Percentiles rank a stretch among this genome's conserved stretches.
phyloP scores from a whole-genome alignment of 2,797 vertebrate genomes.

The Naso thynnoides region DNA sequence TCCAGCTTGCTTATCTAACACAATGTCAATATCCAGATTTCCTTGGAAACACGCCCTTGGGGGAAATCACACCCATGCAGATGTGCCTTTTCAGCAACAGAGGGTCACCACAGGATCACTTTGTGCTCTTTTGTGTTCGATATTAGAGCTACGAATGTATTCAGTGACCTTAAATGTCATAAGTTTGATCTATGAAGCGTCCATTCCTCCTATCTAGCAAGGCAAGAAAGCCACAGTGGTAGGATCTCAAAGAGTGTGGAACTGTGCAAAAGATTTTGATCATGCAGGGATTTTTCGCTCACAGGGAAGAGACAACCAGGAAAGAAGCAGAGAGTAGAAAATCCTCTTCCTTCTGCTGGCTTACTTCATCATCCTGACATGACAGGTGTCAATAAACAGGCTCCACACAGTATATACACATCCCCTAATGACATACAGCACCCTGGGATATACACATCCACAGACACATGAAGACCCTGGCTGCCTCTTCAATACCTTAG shows the following conservation, averaged over 20 bases:
- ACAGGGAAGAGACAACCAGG: not conserved
- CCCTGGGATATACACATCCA: constrained; percentile 4
- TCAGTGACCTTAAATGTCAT: constrained; percentile 2
- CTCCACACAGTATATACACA: not conserved
- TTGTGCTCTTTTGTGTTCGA: constrained; percentile 30
- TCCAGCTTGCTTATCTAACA: constrained; percentile 48
- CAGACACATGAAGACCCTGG: constrained; percentile 8
- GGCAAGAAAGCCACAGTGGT: constrained; percentile 16
- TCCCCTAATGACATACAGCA: not conserved
- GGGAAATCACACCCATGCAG: constrained; percentile 62
- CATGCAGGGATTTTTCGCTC: constrained; percentile 22
- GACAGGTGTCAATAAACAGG: constrained; percentile 35
- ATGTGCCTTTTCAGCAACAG: constrained; percentile 52
- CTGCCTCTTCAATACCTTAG: constrained; percentile 13
- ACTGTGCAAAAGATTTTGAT: constrained; percentile 8
- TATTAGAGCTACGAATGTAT: not conserved
- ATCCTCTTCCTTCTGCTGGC: not conserved
- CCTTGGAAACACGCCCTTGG: constrained; percentile 31
- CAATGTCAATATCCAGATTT: constrained; percentile 46
- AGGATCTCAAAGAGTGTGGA: not conserved
- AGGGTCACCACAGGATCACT: constrained; percentile 19
- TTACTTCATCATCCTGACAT: constrained; percentile 2
- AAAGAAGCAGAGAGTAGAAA: not conserved
- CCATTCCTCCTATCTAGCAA: constrained; percentile 29
- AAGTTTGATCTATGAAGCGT: constrained; percentile 8